Conservation (phyloP, 2,888 invertebrate genomes). For the Noctua comes region DNA sequence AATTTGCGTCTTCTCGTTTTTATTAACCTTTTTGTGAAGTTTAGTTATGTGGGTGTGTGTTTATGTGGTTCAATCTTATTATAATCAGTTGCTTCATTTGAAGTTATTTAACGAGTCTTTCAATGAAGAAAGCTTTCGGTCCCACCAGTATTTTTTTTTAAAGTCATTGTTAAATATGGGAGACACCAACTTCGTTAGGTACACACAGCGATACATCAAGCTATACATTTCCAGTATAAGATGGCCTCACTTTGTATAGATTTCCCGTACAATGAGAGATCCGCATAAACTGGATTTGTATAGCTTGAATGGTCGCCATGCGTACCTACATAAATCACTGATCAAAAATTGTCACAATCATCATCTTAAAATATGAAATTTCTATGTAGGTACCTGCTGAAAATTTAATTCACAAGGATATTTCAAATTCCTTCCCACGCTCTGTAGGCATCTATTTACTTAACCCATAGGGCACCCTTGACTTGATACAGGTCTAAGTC, state of each 20-base stretch:
- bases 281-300: no score
- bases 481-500: background rate
- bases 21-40: slow-evolving; percentile 23
- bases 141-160: background rate
- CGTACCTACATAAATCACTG: background rate
- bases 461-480: background rate
- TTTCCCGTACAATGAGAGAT: no score
- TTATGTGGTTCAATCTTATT: background rate
- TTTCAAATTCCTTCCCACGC: slow-evolving; percentile 6
- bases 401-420: background rate
- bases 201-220: background rate
- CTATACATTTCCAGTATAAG: no score
- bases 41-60: background rate
- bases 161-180: background rate
- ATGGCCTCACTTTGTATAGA: no score
- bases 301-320: no score
- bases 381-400: background rate
- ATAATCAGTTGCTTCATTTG: background rate
- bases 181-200: background rate
- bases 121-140: background rate
- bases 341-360: background rate
- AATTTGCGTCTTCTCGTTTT: slow-evolving; percentile 52
- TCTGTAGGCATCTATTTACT: background rate
- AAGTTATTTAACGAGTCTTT: background rate
- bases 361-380: background rate